phyloP scores from a whole-genome alignment of 2,888 invertebrate genomes.

The Agelastica alni region DNA sequence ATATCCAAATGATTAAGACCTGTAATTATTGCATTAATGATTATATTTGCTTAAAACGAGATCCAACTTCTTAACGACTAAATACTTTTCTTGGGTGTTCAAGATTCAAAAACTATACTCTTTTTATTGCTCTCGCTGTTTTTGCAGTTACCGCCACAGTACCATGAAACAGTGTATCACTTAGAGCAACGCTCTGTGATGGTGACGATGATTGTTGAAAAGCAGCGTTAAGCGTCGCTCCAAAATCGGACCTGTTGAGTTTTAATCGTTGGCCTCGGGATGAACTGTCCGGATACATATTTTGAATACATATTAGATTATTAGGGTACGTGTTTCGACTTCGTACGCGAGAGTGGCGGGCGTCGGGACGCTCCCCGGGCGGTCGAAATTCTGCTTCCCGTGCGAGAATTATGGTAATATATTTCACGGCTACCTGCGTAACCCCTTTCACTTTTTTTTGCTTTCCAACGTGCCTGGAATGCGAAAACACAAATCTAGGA shows the following conservation, averaged over 20 bases:
- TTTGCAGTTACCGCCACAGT: background rate
- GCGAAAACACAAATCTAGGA: no score
- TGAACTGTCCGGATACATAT: slow-evolving; percentile 37
- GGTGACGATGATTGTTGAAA: slow-evolving; percentile 6
- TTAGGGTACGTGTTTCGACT: slow-evolving; percentile 23
- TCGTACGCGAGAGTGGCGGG: slow-evolving; percentile 2
- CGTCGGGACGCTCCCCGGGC: background rate
- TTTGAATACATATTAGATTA: slow-evolving; percentile 37
- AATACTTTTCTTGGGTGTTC: no score
- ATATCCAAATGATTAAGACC: no score
- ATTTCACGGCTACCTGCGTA: background rate
- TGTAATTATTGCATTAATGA: no score
- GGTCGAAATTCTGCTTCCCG: background rate
- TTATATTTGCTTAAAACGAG: no score
- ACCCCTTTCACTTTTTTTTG: slow-evolving; percentile 2
- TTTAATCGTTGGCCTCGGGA: slow-evolving; percentile 35
- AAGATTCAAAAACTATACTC: no score
- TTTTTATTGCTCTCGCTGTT: no score
- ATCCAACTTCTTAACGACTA: no score
- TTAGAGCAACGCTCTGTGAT: background rate
- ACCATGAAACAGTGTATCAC: background rate
- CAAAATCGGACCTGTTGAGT: slow-evolving; percentile 38
- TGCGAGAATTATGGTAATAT: slow-evolving; percentile 2
- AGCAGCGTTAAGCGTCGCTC: slow-evolving; percentile 5
- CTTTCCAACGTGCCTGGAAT: background rate